Percentiles rank a stretch among this genome's conserved stretches.
These are phyloP conservation scores for Knipowitschia caucasica DNA, from an alignment of 2,797 vertebrate genomes.

Conservation along the genomic window DNA sequence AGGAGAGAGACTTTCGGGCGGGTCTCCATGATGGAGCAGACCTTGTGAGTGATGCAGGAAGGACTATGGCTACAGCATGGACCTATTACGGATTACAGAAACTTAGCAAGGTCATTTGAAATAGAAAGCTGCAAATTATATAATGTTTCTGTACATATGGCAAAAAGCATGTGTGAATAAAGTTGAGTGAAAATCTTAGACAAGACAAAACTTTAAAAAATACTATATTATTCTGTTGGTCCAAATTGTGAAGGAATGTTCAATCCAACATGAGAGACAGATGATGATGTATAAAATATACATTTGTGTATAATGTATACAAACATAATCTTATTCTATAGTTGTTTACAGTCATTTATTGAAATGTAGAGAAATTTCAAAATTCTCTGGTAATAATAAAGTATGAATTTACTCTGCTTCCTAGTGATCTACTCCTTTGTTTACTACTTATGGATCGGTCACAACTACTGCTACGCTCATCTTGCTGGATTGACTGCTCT, in stretches of 20 bases:
- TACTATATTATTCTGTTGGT: no score
- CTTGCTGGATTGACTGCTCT: conserved; percentile 76
- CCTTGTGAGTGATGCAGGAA: neutral
- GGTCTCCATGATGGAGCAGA: conserved; percentile 6
- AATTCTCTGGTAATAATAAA: neutral
- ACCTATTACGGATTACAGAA: no score
- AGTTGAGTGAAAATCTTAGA: neutral
- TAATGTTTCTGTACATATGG: neutral
- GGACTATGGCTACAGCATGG: conserved; percentile 3
- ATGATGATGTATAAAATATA: no score
- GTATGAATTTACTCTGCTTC: conserved; percentile 16
- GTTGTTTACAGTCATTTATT: no score
- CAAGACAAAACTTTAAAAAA: no score
- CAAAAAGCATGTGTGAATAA: neutral
- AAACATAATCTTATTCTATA: no score
- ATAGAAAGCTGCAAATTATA: neutral
- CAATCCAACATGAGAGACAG: no score
- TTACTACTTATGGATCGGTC: conserved; percentile 72
- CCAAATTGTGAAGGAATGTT: no score
- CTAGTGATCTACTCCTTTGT: conserved; percentile 76
- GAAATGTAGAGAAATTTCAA: no score
- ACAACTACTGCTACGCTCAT: conserved; percentile 73
- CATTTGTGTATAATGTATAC: no score
- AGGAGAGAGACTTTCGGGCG: conserved; percentile 10
- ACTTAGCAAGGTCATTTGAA: conserved; percentile 47